Evolutionary conservation across 35 echinoderm and acorn worm genomes (phyloP).

Genomic region (Amphiura filiformis): DNA sequence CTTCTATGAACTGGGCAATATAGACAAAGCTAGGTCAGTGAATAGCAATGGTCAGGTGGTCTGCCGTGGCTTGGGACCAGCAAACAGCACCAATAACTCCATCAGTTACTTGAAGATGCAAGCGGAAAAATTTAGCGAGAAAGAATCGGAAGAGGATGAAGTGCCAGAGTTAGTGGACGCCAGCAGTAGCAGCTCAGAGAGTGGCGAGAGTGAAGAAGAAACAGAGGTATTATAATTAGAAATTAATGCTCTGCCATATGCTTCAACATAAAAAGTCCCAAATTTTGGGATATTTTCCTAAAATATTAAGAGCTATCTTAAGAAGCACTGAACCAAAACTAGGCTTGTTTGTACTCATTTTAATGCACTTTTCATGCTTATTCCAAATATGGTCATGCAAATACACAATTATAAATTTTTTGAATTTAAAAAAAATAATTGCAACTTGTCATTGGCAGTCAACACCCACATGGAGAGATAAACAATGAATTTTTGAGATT

Average conservation of each 20-base stretch:
- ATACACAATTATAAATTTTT: too few species aligned
- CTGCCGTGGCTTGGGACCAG: neutral
- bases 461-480: neutral
- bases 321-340: too few species aligned
- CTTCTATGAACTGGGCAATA: slow-evolving; percentile 61
- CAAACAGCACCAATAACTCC: slow-evolving; percentile 13
- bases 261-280: too few species aligned
- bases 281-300: too few species aligned
- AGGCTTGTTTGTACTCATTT: too few species aligned
- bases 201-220: slow-evolving; percentile 38
- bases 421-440: neutral
- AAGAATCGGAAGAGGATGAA: slow-evolving; percentile 2
- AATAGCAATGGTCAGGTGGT: slow-evolving; percentile 30
- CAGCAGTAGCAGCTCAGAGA: slow-evolving; percentile 27
- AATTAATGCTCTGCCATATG: neutral
- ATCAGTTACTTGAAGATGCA: slow-evolving; percentile 2
- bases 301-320: too few species aligned
- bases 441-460: neutral
- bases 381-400: too few species aligned
- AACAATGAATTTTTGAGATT: neutral
- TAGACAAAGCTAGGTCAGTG: slow-evolving; percentile 41
- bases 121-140: neutral
- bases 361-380: too few species aligned
- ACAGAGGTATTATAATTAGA: slow-evolving; percentile 22
- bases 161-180: slow-evolving; percentile 33